Base-by-base conservation (phyloP, 2,888 invertebrate genomes). In the Tubulanus polymorphus region DNA sequence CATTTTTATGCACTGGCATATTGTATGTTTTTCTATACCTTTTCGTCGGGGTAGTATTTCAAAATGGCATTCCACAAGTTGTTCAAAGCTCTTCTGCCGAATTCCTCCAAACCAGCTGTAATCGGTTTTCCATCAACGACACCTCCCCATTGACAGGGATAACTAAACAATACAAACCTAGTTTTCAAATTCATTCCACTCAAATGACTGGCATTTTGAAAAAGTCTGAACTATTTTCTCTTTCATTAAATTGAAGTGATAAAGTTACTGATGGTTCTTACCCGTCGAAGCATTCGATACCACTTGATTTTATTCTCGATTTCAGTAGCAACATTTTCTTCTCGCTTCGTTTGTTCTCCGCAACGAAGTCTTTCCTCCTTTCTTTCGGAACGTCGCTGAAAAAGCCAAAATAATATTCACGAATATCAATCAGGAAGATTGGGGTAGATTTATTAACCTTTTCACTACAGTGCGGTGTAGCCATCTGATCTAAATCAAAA, bases 141-240 rank as follows among this genome's bases (percentile, higher is more conserved):
- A 25, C 79, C 78, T 48, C 76, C 77, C 77, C 78, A 80, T 1
- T 59, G 55, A 63, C 79, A 78, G 2, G 75, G 73, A 63, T 80
- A 80, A 6, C 78, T 77, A 58, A 18, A 62, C 59, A 50, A 47
- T 18, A 51, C 20, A 23, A 41, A 5, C 41, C 41, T n/a, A n/a
- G 35, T 32, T 32, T 32, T n/a, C 10, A 10, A 32, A n/a, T n/a
- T 32, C n/a, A 45, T n/a, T 12, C 10, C 45, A 45, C 20, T 12
- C 20, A 8, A 20, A 12, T 45, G 10, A 20, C 8, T 10, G 45
- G 45, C 10, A 45, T 10, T 20, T n/a, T n/a, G 27, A 47, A 47
- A 20, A 26, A 23, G 25, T 20, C 18, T 45, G 12, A 20, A 18
- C 8, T n/a, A 45, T n/a, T 12, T n/a, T 35, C n/a, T 35, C 10